Conservation (phyloP, 1,140 invertebrate genomes). For the Sminthurides bifidus region DNA sequence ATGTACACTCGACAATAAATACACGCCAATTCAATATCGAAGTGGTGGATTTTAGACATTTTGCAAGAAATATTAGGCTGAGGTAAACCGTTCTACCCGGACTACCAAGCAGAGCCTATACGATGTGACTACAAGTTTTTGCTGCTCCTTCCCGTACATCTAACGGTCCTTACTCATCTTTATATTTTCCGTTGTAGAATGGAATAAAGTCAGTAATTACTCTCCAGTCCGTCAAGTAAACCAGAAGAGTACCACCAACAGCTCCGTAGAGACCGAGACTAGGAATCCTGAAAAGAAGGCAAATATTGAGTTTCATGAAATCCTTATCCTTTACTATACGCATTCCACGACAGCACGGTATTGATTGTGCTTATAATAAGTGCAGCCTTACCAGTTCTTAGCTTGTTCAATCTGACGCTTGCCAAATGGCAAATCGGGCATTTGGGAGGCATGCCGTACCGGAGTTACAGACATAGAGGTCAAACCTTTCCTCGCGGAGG, state of each 20-base stretch:
- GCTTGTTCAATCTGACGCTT: constrained; percentile 19
- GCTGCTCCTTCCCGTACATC: neutral
- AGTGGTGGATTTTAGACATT: no score
- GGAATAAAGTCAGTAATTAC: constrained; percentile 55
- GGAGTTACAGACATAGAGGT: no score
- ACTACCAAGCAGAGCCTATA: no score
- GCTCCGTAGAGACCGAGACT: constrained; percentile 49
- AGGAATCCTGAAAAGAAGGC: constrained; percentile 42
- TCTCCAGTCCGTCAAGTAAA: constrained; percentile 69
- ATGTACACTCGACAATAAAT: no score
- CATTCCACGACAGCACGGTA: neutral
- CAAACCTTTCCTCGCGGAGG: no score
- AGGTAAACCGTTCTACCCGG: no score
- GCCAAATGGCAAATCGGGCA: constrained; percentile 20
- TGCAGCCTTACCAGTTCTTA: constrained; percentile 17
- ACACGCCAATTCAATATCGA: no score
- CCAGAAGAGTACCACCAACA: constrained; percentile 41
- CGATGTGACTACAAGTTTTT: no score
- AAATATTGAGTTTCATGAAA: neutral
- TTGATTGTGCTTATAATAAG: neutral
- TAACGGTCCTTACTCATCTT: constrained; percentile 8
- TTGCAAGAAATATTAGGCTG: no score
- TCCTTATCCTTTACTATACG: neutral
- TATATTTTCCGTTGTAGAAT: constrained; percentile 59
- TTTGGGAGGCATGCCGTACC: no score